Evolutionary conservation across 2,113 vertebrate genomes (phyloP).

Genomic region (Leptobrachium ailaonicum): DNA sequence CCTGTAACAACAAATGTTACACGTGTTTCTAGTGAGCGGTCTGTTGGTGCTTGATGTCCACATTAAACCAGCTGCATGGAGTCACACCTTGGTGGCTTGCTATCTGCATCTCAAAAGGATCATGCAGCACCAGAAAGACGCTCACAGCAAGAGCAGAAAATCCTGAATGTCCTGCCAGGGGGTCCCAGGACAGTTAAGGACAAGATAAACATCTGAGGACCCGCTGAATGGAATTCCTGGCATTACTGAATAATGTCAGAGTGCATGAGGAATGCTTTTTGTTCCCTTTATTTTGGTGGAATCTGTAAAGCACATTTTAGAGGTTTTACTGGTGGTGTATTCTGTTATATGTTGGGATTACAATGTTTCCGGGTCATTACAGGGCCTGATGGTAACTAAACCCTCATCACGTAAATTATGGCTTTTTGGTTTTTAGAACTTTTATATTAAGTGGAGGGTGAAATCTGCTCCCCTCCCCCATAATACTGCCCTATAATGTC

Average conservation of each 20-base stretch:
- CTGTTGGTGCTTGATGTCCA: neutral
- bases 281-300: neutral
- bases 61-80: neutral
- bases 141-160: neutral
- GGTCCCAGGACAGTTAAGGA: neutral
- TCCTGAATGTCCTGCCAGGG: neutral
- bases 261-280: too few species aligned
- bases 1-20: too few species aligned
- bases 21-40: too few species aligned
- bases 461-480: too few species aligned
- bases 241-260: neutral
- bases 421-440: too few species aligned
- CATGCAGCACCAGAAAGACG: too few species aligned
- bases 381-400: too few species aligned
- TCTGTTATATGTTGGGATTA: neutral
- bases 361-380: too few species aligned
- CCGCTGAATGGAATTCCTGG: neutral
- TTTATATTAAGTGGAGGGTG: too few species aligned
- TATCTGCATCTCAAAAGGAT: constrained; percentile 1
- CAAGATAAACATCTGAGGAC: constrained; percentile 11
- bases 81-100: constrained; percentile 30
- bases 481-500: too few species aligned
- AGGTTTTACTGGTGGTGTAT: neutral
- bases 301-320: neutral
- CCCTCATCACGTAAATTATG: too few species aligned